A percentile compares a stretch with the other conserved stretches of the same genome.
Evolutionary conservation across 2,113 vertebrate genomes (phyloP).

Genomic region (Proteles cristata): DNA sequence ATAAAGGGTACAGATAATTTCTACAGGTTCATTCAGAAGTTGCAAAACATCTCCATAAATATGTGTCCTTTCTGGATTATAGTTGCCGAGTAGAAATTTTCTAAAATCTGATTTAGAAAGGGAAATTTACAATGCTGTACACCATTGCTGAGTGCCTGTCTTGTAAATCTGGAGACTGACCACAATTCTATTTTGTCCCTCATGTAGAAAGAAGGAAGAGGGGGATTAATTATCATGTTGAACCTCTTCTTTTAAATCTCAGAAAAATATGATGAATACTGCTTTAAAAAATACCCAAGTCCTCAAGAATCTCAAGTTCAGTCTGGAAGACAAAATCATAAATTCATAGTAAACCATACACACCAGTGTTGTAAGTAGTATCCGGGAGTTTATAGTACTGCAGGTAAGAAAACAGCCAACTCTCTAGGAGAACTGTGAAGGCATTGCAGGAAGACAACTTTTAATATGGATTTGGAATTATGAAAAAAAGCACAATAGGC

Average conservation of each 20-base stretch:
- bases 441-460: background rate
- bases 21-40: constrained; percentile 7
- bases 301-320: background rate
- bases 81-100: background rate
- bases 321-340: background rate
- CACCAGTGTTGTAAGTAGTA: background rate
- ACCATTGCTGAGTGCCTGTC: background rate
- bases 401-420: background rate
- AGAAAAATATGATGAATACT: background rate
- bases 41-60: background rate
- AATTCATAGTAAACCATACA: background rate
- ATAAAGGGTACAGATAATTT: background rate
- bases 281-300: background rate
- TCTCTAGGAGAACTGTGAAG: background rate
- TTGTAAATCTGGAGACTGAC: background rate
- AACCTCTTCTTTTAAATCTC: background rate
- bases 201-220: background rate
- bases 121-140: background rate
- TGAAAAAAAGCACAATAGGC: background rate
- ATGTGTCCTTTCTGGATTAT: background rate
- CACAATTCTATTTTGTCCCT: background rate
- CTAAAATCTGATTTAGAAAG: constrained; percentile 14
- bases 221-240: background rate
- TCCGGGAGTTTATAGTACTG: background rate
- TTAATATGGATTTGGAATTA: background rate